Conservation (phyloP, 2,113 vertebrate genomes). For the Hepsetus odoe region DNA sequence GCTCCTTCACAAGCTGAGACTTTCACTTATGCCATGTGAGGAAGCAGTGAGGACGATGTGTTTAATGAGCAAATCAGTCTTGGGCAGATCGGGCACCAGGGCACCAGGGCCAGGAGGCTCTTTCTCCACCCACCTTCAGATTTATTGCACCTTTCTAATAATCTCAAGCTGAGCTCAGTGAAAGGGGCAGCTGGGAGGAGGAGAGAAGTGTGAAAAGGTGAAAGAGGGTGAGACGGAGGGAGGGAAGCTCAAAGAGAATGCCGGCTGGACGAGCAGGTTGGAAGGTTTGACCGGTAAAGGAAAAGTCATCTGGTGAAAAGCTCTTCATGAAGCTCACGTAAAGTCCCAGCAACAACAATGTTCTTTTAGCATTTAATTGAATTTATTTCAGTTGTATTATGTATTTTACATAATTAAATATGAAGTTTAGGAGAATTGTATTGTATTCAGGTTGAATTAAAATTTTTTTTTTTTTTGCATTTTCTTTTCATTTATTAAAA, state of each 20-base stretch:
- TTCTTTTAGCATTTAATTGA: too few relatives aligned
- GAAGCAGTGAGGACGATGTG: too few relatives aligned
- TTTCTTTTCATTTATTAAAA: too few relatives aligned
- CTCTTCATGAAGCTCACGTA: too few relatives aligned
- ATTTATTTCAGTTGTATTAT: too few relatives aligned
- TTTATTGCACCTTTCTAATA: slow-evolving; percentile 14
- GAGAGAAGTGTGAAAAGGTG: not conserved
- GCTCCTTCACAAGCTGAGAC: not conserved
- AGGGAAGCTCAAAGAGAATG: not conserved
- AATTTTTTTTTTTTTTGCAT: too few relatives aligned
- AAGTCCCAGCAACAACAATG: too few relatives aligned
- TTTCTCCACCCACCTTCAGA: not conserved
- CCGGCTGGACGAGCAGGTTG: not conserved
- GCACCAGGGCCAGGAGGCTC: not conserved
- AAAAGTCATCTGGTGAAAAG: not conserved
- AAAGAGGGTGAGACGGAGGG: not conserved
- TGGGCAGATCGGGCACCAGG: not conserved
- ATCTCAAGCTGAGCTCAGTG: not conserved
- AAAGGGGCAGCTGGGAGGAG: not conserved
- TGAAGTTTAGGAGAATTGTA: too few relatives aligned
- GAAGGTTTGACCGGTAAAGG: not conserved
- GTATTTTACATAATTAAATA: too few relatives aligned
- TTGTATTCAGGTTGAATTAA: too few relatives aligned
- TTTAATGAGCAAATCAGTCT: not conserved
- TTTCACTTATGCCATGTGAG: not conserved